Evolutionary conservation across 2,797 vertebrate species (phyloP).

Genomic region (Poecilia velifera): DNA sequence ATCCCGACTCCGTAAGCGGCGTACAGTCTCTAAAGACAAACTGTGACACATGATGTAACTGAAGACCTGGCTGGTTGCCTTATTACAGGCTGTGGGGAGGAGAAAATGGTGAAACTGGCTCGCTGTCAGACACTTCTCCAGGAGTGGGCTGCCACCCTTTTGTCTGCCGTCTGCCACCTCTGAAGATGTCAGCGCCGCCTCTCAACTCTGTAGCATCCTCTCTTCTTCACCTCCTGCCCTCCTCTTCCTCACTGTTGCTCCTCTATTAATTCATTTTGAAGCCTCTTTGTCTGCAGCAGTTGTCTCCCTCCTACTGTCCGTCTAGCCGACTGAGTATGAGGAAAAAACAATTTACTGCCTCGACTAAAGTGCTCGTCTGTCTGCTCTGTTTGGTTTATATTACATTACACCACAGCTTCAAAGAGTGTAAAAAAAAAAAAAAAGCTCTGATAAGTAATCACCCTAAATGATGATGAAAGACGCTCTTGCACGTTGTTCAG

Average conservation of each 20-base stretch:
- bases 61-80: neutral
- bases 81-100: slow-evolving; percentile 11
- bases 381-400: neutral
- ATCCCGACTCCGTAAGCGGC: neutral
- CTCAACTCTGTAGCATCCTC: slow-evolving; percentile 6
- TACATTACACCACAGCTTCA: neutral
- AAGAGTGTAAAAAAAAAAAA: neutral
- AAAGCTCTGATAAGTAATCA: neutral
- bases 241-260: neutral
- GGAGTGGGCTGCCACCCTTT: slow-evolving; percentile 21
- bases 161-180: slow-evolving; percentile 28
- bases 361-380: slow-evolving; percentile 13
- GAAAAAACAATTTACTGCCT: neutral
- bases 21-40: neutral
- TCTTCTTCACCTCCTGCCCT: neutral
- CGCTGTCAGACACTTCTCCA: slow-evolving; percentile 27
- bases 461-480: neutral
- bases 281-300: neutral
- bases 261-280: slow-evolving; percentile 18
- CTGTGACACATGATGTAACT: neutral
- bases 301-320: neutral
- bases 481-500: neutral
- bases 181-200: neutral
- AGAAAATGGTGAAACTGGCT: slow-evolving; percentile 11
- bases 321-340: neutral